phyloP scores from a whole-genome alignment of 2,888 invertebrate species.

The Pyrrhia umbra region DNA sequence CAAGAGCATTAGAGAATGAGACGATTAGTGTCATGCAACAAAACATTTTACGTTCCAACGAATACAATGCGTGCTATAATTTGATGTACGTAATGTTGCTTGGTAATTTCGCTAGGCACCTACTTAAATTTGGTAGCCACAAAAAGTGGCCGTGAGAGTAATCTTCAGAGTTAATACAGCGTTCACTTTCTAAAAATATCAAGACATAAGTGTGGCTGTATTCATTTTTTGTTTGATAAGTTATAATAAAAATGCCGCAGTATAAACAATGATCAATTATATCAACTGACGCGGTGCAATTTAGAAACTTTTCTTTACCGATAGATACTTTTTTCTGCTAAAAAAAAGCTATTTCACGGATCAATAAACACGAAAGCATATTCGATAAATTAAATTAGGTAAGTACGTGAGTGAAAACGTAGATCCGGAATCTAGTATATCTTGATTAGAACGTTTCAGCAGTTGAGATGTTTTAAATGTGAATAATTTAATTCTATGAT shows the following conservation, averaged over 20 bases:
- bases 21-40: slow-evolving; percentile 79
- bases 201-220: slow-evolving; percentile 56
- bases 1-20: slow-evolving; percentile 68
- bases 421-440: slow-evolving; percentile 37
- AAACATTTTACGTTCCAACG: slow-evolving; percentile 63
- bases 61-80: slow-evolving; percentile 72
- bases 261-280: slow-evolving; percentile 69
- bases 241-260: slow-evolving; percentile 28
- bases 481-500: slow-evolving; percentile 38
- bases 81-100: slow-evolving; percentile 60
- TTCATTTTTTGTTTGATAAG: slow-evolving; percentile 59
- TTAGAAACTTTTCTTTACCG: slow-evolving; percentile 70
- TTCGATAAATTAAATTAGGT: slow-evolving; percentile 64
- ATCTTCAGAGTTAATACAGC: slow-evolving; percentile 61
- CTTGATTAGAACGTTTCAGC: slow-evolving; percentile 43
- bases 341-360: slow-evolving; percentile 71
- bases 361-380: slow-evolving; percentile 68
- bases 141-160: slow-evolving; percentile 72
- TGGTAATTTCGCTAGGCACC: slow-evolving; percentile 64
- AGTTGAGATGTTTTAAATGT: slow-evolving; percentile 35
- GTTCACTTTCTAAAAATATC: slow-evolving; percentile 76
- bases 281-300: slow-evolving; percentile 72
- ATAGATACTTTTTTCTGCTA: slow-evolving; percentile 58
- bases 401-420: slow-evolving; percentile 62
- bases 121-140: slow-evolving; percentile 69